Conservation (phyloP, 2,888 invertebrate species). For the Lochmaea crataegi region DNA sequence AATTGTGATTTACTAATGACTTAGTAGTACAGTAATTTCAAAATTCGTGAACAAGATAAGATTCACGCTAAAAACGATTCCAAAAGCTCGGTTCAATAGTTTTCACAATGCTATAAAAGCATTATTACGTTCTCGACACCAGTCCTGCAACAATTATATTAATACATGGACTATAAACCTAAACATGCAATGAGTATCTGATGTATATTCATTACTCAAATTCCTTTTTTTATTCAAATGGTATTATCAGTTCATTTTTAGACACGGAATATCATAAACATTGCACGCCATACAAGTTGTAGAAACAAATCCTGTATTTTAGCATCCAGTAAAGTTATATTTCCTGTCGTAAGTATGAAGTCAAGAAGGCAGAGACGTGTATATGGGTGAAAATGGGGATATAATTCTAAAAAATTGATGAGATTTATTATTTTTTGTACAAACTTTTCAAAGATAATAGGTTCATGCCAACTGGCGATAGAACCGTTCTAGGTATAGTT, state of each 20-base stretch:
- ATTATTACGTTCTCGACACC: conserved; percentile 1
- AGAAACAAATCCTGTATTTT: conserved; percentile 45
- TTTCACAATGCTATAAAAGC: neutral
- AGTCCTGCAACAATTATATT: neutral
- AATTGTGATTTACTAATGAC: neutral
- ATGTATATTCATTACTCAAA: conserved; percentile 11
- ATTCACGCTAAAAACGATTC: neutral
- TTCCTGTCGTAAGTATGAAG: conserved; percentile 48
- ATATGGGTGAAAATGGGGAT: neutral
- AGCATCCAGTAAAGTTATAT: conserved; percentile 51
- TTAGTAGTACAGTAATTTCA: neutral
- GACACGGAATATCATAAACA: conserved; percentile 40
- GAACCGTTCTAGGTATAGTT: too few relatives aligned
- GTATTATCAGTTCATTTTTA: conserved; percentile 39
- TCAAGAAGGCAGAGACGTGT: conserved; percentile 22
- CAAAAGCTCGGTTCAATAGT: neutral
- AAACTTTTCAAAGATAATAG: too few relatives aligned
- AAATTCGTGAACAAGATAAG: conserved; percentile 1
- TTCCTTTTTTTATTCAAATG: conserved; percentile 3
- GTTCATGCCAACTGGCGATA: too few relatives aligned
- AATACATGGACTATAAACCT: conserved; percentile 8
- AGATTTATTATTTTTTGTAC: too few relatives aligned
- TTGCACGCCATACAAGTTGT: conserved; percentile 35
- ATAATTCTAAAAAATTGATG: too few relatives aligned
- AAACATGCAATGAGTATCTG: conserved; percentile 13